phyloP scores from a whole-genome alignment of 2,797 vertebrate species.

The Aselliscus stoliczkanus region DNA sequence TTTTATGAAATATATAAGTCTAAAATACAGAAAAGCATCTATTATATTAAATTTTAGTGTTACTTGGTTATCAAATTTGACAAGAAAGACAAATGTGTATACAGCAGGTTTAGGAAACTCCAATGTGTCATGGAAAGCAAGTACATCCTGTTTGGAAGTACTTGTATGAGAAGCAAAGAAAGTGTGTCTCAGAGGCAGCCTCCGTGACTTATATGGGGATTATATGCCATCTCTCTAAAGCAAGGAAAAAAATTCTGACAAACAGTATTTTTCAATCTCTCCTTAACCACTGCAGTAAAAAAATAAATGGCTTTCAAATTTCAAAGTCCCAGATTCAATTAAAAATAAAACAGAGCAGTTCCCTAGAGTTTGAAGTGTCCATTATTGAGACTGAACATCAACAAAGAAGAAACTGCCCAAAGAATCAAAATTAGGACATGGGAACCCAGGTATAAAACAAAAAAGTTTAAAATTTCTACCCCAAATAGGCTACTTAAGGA shows the following conservation, averaged over 20 bases:
- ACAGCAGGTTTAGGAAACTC: not conserved
- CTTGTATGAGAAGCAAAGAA: not conserved
- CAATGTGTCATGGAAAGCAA: not conserved
- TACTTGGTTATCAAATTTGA: not conserved
- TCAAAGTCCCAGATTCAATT: constrained; percentile 54
- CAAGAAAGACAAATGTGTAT: not conserved
- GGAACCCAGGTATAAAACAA: constrained; percentile 27
- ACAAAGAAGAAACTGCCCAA: constrained; percentile 40
- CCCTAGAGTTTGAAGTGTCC: constrained; percentile 10
- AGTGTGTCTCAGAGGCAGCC: not conserved
- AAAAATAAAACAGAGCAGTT: constrained; percentile 56
- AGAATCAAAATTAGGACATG: constrained; percentile 58
- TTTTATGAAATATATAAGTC: not conserved
- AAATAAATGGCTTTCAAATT: constrained; percentile 29
- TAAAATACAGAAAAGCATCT: not conserved
- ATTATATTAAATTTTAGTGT: not conserved
- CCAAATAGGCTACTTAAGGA: constrained; percentile 19
- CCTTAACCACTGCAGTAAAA: not conserved
- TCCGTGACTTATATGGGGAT: not conserved
- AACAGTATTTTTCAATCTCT: constrained; percentile 16
- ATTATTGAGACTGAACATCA: constrained; percentile 39
- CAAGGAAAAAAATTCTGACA: constrained; percentile 3
- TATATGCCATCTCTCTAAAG: not conserved
- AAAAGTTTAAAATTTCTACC: constrained; percentile 19
- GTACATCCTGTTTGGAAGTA: not conserved